Evolutionary conservation across 1,140 invertebrate genomes (phyloP).

Genomic region (Hyles vespertilio): DNA sequence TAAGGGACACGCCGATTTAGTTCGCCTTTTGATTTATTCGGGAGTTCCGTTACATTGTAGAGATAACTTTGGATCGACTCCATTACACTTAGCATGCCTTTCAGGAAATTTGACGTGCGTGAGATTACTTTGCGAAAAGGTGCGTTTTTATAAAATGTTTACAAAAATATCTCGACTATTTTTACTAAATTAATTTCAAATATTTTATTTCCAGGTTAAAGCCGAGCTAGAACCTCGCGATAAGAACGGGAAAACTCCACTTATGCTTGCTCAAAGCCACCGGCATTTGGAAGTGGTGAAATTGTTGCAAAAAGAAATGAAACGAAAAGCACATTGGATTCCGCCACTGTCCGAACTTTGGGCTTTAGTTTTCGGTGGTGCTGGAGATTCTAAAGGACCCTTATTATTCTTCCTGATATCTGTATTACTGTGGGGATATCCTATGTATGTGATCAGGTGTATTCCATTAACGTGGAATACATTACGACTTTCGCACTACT

Average conservation of each 20-base stretch:
- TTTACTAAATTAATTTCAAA: no score
- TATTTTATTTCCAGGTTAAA: constrained; percentile 78
- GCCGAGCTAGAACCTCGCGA: constrained; percentile 90
- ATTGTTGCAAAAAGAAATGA: constrained; percentile 87
- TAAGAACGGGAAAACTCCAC: constrained; percentile 93
- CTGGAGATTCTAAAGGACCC: constrained; percentile 92
- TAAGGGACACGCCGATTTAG: constrained; percentile 92
- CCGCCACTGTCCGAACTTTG: constrained; percentile 91
- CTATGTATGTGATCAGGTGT: constrained; percentile 93
- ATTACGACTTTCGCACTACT: constrained; percentile 88
- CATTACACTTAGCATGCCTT: constrained; percentile 93
- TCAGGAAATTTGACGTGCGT: constrained; percentile 90
- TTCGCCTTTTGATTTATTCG: constrained; percentile 92
- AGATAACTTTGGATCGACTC: constrained; percentile 94
- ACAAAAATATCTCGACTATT: no score
- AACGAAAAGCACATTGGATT: constrained; percentile 88
- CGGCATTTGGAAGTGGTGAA: constrained; percentile 89
- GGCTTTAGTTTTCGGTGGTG: constrained; percentile 92
- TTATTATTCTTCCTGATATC: constrained; percentile 90
- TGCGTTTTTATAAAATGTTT: constrained; percentile 33
- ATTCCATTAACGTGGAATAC: constrained; percentile 94
- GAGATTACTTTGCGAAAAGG: constrained; percentile 90
- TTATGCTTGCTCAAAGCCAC: constrained; percentile 91
- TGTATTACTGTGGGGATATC: constrained; percentile 92
- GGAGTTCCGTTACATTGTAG: constrained; percentile 91